Evolutionary conservation across 2,797 vertebrate species (phyloP), one percentile per base, ranked within the genome.

Genomic region (Sparus aurata): DNA sequence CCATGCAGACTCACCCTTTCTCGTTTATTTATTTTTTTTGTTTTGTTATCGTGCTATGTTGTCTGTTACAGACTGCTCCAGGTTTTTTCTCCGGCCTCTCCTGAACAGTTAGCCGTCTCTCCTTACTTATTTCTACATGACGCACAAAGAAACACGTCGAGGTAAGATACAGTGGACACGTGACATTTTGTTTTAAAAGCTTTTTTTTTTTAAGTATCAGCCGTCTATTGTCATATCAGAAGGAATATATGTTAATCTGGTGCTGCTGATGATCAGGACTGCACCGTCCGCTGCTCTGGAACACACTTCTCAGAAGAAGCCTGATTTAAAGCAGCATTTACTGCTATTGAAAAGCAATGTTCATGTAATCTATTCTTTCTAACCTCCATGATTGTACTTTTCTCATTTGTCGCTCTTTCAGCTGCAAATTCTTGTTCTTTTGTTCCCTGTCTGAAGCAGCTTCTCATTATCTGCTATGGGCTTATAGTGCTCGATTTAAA

Each of bases 371-470:
- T 72, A 17, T 67, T 54, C 3, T 49, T 61, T 59, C 10, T 71
- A 20, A 53, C 55, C 63, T n/a, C 25, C 12, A 41, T 67, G 60
- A 45, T 25, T 16, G 16, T 41, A n/a, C 16, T 63, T 77, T 74
- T 25, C 0, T 71, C n/a, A n/a, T 58, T 38, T 57, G 54, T 50
- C 5, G 1, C 34, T 75, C 53, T 59, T 20, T 63, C 69, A 52
- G 16, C 13, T 49, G 43, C 16, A 67, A 23, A 69, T 72, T 63
- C 25, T 46, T 55, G 4, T 27, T 52, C 15, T 67, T 12, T 69
- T 57, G 3, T 62, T 61, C 17, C 54, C 16, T 75, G 69, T 53
- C n/a, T 77, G 13, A 66, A 30, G 27, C 41, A 81, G 18, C 3
- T 15, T 3, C 46, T 52, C 10, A 59, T 68, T 47, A 18, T 66